Percentiles rank a stretch among this genome's conserved stretches.
phyloP scores from a whole-genome alignment of 2,113 vertebrate genomes.

The Rhinolophus ferrumequinum region DNA sequence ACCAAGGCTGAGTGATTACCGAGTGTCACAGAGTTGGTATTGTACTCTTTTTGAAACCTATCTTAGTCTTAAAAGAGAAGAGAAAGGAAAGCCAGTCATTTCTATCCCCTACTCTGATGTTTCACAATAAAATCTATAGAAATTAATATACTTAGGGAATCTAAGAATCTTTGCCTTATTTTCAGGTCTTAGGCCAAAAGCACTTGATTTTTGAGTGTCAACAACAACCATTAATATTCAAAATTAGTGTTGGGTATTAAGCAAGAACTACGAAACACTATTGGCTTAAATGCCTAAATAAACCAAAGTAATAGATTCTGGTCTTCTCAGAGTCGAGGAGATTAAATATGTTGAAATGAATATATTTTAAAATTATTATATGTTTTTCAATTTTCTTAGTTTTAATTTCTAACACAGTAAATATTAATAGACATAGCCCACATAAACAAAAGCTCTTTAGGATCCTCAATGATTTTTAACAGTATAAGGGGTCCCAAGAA shows the following conservation, averaged over 20 bases:
- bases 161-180: neutral
- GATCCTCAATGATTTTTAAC: neutral
- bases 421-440: neutral
- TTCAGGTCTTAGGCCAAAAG: neutral
- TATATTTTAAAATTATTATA: slow-evolving; percentile 32
- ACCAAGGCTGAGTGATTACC: neutral
- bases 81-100: neutral
- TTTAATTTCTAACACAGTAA: slow-evolving; percentile 36
- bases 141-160: neutral
- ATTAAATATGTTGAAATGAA: neutral
- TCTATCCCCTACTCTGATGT: neutral
- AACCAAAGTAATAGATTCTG: slow-evolving; percentile 10
- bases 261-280: slow-evolving; percentile 25
- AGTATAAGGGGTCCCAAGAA: neutral
- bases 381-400: slow-evolving; percentile 23
- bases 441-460: neutral
- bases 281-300: neutral
- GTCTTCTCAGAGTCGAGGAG: slow-evolving; percentile 26
- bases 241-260: neutral
- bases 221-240: neutral
- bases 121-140: neutral
- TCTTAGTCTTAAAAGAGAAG: slow-evolving; percentile 26
- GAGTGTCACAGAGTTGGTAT: neutral
- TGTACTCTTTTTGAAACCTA: neutral
- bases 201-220: neutral